These are phyloP conservation scores for Notamacropus eugenii DNA, from an alignment of 2,797 vertebrate species.

Conservation along the genomic window DNA sequence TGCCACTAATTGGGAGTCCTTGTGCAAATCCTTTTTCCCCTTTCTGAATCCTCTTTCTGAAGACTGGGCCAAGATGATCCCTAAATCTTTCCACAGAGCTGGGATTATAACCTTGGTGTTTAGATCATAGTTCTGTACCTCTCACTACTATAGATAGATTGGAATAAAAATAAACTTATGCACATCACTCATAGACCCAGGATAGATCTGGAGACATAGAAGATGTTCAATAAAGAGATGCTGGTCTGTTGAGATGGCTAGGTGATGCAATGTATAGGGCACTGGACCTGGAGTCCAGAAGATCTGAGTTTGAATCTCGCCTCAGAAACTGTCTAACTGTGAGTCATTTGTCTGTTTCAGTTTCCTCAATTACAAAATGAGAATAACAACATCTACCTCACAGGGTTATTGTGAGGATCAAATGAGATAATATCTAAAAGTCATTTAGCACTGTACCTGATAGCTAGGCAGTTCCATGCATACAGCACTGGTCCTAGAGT, in stretches of 20 bases:
- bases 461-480: neutral
- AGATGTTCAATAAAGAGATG: neutral
- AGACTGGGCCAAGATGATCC: neutral
- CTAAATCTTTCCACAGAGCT: neutral
- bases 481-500: no score
- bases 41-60: no score
- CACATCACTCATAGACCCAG: neutral
- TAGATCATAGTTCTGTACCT: neutral
- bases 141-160: neutral
- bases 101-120: neutral
- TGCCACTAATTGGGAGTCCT: neutral
- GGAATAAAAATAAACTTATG: neutral
- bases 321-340: neutral
- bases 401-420: constrained; percentile 1
- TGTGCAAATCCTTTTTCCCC: neutral
- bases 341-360: neutral
- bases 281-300: neutral
- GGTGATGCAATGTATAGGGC: neutral
- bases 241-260: neutral
- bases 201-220: neutral
- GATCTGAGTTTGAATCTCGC: neutral
- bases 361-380: neutral
- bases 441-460: neutral
- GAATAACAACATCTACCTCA: neutral
- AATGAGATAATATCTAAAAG: constrained; percentile 1